These are phyloP conservation scores for Vanacampus margaritifer DNA, from an alignment of 2,113 vertebrate genomes.

Conservation along the genomic window DNA sequence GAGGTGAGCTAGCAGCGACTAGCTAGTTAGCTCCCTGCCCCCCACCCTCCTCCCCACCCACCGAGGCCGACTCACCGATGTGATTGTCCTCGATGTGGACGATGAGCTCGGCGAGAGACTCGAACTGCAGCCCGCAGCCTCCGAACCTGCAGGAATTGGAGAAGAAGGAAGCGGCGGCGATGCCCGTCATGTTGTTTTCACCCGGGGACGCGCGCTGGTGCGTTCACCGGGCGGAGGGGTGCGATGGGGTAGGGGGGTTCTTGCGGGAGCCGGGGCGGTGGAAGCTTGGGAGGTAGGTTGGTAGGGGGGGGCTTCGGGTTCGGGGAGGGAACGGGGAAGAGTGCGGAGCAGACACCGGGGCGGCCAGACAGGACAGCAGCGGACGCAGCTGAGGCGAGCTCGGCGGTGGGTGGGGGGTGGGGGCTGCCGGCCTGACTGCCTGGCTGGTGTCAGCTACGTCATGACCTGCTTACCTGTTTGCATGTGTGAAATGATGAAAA, in stretches of 20 bases:
- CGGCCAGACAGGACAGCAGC: slow-evolving; percentile 75
- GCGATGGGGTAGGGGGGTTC: not conserved
- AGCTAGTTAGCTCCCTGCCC: slow-evolving; percentile 36
- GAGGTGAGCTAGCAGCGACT: slow-evolving; percentile 32
- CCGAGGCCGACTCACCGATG: slow-evolving; percentile 73
- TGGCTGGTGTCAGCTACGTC: slow-evolving; percentile 5
- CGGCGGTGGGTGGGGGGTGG: slow-evolving; percentile 67
- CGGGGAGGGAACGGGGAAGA: slow-evolving; percentile 59
- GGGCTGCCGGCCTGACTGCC: slow-evolving; percentile 64
- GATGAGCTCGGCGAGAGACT: slow-evolving; percentile 90
- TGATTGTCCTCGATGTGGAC: slow-evolving; percentile 97
- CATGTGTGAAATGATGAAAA: not conserved
- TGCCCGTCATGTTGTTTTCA: slow-evolving; percentile 85
- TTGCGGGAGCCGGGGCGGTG: slow-evolving; percentile 14
- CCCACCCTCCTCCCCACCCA: slow-evolving; percentile 8
- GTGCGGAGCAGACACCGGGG: slow-evolving; percentile 71
- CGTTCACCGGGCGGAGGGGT: slow-evolving; percentile 54
- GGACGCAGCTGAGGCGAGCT: slow-evolving; percentile 64
- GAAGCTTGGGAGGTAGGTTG: slow-evolving; percentile 47
- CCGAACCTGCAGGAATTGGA: slow-evolving; percentile 95
- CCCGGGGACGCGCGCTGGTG: slow-evolving; percentile 34
- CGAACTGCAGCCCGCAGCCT: slow-evolving; percentile 92
- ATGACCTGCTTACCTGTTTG: slow-evolving; percentile 16
- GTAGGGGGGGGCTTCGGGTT: slow-evolving; percentile 50
- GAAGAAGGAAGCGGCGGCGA: slow-evolving; percentile 97